A percentile compares a stretch with the other conserved stretches of the same genome.
These are phyloP conservation scores for Halcyon leucocephala DNA, from an alignment of 2,797 vertebrate genomes.

Conservation along the genomic window DNA sequence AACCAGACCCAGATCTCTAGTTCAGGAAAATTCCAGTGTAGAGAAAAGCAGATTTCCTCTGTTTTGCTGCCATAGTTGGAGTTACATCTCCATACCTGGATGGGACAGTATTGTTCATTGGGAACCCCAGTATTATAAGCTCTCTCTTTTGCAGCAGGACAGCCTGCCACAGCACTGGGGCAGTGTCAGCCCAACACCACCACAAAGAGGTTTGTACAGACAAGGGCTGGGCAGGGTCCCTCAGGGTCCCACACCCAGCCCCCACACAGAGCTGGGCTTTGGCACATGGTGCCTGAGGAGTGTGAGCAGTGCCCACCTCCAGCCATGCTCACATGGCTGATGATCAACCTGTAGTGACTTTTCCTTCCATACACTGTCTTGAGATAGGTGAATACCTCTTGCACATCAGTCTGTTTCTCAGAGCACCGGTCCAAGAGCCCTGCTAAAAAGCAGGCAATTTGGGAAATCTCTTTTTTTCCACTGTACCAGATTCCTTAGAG, in stretches of 20 bases:
- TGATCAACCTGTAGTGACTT: not conserved
- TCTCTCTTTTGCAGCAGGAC: not conserved
- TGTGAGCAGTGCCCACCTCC: not conserved
- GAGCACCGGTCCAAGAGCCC: not conserved
- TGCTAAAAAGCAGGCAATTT: not conserved
- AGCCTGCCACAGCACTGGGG: not conserved
- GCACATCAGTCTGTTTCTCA: not conserved
- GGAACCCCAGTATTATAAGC: not conserved
- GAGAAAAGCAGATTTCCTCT: not conserved
- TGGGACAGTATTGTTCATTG: not conserved
- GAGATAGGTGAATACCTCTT: not conserved
- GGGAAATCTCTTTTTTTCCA: not conserved
- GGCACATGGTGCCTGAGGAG: rapidly evolving
- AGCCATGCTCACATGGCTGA: not conserved
- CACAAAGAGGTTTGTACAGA: not conserved
- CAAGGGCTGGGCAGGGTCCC: not conserved
- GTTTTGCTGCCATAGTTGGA: not conserved
- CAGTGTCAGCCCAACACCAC: not conserved
- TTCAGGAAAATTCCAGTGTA: constrained; percentile 23
- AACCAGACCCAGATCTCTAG: not conserved
- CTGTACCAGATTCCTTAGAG: not conserved
- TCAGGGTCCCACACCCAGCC: rapidly evolving
- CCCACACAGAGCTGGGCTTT: not conserved
- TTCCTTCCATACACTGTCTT: not conserved
- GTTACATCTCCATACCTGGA: not conserved